A percentile compares a stretch with the other conserved stretches of the same genome.
phyloP scores from a whole-genome alignment of 2,888 invertebrate genomes.

The Amiota minor region DNA sequence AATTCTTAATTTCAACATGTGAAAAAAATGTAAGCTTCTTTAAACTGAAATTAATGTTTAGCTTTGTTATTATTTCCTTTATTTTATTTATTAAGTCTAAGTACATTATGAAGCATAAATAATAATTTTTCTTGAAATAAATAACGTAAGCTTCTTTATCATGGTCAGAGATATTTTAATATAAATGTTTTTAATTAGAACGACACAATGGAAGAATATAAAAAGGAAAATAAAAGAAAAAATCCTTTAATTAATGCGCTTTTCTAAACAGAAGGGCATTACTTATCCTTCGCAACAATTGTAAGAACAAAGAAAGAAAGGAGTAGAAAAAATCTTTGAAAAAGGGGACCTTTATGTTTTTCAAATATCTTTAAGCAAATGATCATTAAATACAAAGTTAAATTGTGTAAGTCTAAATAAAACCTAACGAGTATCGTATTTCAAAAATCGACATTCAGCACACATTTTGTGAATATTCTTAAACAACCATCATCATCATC shows the following conservation, averaged over 20 bases:
- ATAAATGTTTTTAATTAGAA: not conserved
- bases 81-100: too few relatives aligned
- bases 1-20: too few relatives aligned
- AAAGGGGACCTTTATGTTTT: not conserved
- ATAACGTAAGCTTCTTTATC: not conserved
- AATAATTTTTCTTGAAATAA: not conserved
- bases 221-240: not conserved
- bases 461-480: too few relatives aligned
- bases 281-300: not conserved
- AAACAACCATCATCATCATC: too few relatives aligned
- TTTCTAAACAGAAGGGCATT: not conserved
- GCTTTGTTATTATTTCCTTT: too few relatives aligned
- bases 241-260: conserved; percentile 6
- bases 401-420: too few relatives aligned
- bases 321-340: not conserved
- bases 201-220: not conserved
- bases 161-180: not conserved
- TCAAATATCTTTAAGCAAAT: not conserved
- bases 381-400: too few relatives aligned
- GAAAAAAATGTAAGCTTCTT: too few relatives aligned
- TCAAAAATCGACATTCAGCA: too few relatives aligned
- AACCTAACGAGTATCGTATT: too few relatives aligned
- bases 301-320: not conserved
- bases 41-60: too few relatives aligned
- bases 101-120: too few relatives aligned